Conservation (phyloP, 2,797 vertebrate genomes). For the Sandelia bainsii region DNA sequence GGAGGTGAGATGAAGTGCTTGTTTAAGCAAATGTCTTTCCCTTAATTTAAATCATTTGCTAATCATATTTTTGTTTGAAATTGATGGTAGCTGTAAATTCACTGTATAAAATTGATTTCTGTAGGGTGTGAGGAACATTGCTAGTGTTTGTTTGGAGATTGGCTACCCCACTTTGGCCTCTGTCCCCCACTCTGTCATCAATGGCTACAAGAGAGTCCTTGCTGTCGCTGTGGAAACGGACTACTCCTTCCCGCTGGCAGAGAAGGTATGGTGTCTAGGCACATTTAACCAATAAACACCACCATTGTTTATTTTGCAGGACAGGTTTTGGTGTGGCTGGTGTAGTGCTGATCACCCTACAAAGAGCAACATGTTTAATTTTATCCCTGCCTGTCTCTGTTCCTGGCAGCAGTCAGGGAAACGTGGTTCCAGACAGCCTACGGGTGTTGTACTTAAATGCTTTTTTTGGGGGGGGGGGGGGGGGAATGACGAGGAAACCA, state of each 20-base stretch:
- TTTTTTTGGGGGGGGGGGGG: too few species aligned
- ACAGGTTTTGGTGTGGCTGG: conserved; percentile 81
- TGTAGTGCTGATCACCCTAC: conserved; percentile 86
- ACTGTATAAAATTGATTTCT: background rate
- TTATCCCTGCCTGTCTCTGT: conserved; percentile 72
- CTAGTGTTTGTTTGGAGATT: conserved; percentile 95
- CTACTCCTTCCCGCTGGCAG: conserved; percentile 95
- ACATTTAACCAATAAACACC: too few species aligned
- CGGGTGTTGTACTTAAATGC: background rate
- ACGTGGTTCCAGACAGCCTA: conserved; percentile 79
- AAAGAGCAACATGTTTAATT: conserved; percentile 80
- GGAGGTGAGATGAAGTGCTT: conserved; percentile 84
- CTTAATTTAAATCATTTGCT: background rate
- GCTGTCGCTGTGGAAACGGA: conserved; percentile 95
- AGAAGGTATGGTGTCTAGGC: conserved; percentile 87
- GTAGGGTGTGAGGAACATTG: conserved; percentile 96
- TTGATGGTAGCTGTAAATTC: background rate
- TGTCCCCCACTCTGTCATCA: conserved; percentile 94
- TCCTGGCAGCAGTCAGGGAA: conserved; percentile 72
- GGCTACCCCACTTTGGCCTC: conserved; percentile 97
- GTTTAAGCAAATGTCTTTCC: accelerated
- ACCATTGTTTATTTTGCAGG: conserved; percentile 8
- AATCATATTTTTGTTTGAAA: background rate
- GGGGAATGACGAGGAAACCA: too few species aligned
- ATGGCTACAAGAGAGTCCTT: conserved; percentile 95